Conservation (phyloP, 2,888 invertebrate species). For the Capitulum mitella region DNA sequence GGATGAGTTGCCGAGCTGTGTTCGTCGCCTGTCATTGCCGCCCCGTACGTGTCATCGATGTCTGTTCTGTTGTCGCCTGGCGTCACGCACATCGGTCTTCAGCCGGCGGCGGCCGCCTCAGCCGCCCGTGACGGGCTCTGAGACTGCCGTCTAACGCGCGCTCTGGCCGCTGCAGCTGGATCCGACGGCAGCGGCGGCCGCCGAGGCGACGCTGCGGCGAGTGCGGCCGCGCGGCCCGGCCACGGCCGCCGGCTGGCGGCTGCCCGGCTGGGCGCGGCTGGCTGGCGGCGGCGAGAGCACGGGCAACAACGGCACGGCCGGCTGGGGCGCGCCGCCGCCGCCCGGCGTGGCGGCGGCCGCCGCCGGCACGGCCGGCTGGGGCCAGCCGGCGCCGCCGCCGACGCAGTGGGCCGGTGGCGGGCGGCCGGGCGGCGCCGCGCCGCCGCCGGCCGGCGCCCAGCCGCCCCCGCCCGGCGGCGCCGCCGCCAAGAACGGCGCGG, state of each 20-base stretch:
- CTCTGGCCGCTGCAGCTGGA: neutral
- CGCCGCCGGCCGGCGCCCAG: conserved; percentile 38
- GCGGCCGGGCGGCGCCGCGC: conserved; percentile 34
- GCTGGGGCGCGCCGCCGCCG: conserved; percentile 69
- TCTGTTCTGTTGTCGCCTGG: no score
- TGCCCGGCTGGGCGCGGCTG: conserved; percentile 10
- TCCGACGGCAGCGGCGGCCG: neutral
- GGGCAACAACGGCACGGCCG: conserved; percentile 61
- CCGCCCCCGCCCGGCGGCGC: conserved; percentile 29
- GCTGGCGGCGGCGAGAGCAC: conserved; percentile 60
- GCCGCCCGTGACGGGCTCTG: no score
- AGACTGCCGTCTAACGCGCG: neutral
- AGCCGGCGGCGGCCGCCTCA: no score
- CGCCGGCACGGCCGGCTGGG: conserved; percentile 35
- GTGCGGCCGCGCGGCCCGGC: neutral
- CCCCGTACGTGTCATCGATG: no score
- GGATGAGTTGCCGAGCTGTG: no score
- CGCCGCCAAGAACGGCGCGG: conserved; percentile 16
- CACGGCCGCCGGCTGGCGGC: neutral
- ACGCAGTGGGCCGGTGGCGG: neutral
- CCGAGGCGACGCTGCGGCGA: neutral
- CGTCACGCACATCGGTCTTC: no score
- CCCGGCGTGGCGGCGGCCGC: conserved; percentile 41
- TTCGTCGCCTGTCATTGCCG: no score
- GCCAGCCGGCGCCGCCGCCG: conserved; percentile 48